phyloP scores from a whole-genome alignment of 2,113 vertebrate genomes.

The Archilochus colubris region DNA sequence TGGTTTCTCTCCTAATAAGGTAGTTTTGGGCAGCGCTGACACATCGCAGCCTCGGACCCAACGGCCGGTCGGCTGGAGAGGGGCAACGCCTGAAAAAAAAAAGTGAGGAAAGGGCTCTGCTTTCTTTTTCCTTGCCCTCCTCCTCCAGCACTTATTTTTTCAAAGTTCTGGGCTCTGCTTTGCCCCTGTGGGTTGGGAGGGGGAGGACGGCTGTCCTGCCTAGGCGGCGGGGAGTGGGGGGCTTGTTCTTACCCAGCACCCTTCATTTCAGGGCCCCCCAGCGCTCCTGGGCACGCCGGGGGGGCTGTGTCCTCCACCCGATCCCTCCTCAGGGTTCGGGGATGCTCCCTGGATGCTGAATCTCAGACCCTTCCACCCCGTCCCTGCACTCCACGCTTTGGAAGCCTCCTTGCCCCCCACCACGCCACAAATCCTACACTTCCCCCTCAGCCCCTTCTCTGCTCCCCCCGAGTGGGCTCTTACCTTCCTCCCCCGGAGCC shows the following conservation, averaged over 20 bases:
- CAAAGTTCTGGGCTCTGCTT: not conserved
- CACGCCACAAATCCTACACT: not conserved
- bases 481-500: conserved; percentile 74
- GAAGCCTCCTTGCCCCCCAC: not conserved
- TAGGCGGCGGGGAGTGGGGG: not conserved
- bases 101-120: not conserved
- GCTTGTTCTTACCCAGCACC: not conserved
- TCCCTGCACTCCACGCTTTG: not conserved
- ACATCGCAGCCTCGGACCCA: conserved; percentile 10
- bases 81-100: not conserved
- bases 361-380: not conserved
- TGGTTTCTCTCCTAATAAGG: conserved; percentile 70
- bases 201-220: not conserved
- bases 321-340: not conserved
- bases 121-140: not conserved
- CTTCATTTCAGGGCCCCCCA: not conserved
- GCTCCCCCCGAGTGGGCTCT: not conserved
- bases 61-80: not conserved
- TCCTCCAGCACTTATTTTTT: not conserved
- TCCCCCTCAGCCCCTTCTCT: not conserved
- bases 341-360: not conserved
- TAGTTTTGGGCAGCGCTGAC: conserved; percentile 50
- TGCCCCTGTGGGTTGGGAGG: accelerated
- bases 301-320: accelerated
- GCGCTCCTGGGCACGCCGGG: not conserved